phyloP scores from a whole-genome alignment of 2,113 vertebrate genomes.

The Maylandia zebra region DNA sequence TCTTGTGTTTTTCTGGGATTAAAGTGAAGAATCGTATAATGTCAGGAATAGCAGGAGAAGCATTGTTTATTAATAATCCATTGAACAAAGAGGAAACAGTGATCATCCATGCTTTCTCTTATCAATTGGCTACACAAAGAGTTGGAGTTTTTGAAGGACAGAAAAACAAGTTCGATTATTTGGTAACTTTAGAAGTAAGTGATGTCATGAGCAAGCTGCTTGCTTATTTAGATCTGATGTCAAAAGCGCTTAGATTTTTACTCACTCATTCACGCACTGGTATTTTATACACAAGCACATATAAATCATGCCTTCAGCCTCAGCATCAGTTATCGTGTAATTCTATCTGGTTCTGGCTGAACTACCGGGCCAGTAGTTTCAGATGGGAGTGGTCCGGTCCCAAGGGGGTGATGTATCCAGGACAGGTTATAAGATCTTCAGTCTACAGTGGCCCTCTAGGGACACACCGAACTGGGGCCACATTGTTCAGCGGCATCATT shows the following conservation, averaged over 20 bases:
- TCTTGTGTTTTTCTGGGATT: neutral
- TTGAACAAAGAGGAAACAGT: neutral
- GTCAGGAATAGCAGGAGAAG: neutral
- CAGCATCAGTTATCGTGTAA: constrained; percentile 18
- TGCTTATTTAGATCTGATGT: neutral
- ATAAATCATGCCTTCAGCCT: neutral
- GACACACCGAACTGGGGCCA: constrained; percentile 53
- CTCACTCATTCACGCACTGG: neutral
- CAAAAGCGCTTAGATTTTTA: neutral
- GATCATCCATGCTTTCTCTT: neutral
- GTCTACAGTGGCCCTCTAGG: constrained; percentile 56
- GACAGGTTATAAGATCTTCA: constrained; percentile 61
- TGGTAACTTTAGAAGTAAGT: neutral
- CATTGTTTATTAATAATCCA: neutral
- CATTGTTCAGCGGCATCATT: constrained; percentile 60
- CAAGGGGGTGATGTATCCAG: constrained; percentile 59
- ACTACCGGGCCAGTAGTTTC: constrained; percentile 8
- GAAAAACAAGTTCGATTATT: neutral
- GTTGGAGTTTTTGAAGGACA: neutral
- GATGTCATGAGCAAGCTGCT: neutral
- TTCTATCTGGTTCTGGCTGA: neutral
- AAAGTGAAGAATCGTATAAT: neutral
- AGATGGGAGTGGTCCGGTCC: constrained; percentile 48
- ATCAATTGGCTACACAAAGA: neutral
- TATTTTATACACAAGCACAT: neutral